Evolutionary conservation across 2,888 invertebrate genomes (phyloP), one percentile per base, ranked within the genome.

Genomic region (Scaptodrosophila latifasciaeformis): DNA sequence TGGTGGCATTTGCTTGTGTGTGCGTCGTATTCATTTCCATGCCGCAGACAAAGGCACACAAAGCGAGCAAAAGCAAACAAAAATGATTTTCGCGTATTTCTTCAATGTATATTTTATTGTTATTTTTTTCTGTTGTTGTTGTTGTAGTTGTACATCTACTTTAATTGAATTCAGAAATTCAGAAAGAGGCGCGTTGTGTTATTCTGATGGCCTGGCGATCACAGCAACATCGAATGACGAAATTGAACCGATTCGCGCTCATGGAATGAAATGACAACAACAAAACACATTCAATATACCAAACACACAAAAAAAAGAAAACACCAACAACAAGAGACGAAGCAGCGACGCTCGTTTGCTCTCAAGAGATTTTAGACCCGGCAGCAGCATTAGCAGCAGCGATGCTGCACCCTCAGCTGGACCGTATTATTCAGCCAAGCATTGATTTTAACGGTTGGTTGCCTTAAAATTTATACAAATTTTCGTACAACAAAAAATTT

Each of bases 91-190:
- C 60, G 53, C 67, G 67, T 49, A 39, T 40, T 44, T 30, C 15
- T 46, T 45, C 30, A 17, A 27, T 15, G 53, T 56, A 39, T 35
- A 47, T 31, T 15, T 62, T 44, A 59, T 35, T 64, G 50, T 45
- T 49, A 29, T 27, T 45, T 49, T 42, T 45, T 61, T 50, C 24
- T 5, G 24, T 24, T 24, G n/a, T n/a, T n/a, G n/a, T n/a, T n/a
- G n/a, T n/a, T 34, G 34, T 15, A 12, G 37, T 61, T 37, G 31
- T 55, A 42, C 49, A 15, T 55, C 21, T 52, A 58, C 48, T 70
- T 71, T 61, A 76, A 69, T 71, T 71, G 58, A 72, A 57, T 57
- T 61, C 53, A 43, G 40, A 48, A 44, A 51, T 52, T 35, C 40
- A 43, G 24, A 27, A 42, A 6, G 15, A 35, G 35, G 29, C 43